Base-by-base conservation (phyloP, 1,140 invertebrate genomes). In the Paramacrobiotus metropolitanus region DNA sequence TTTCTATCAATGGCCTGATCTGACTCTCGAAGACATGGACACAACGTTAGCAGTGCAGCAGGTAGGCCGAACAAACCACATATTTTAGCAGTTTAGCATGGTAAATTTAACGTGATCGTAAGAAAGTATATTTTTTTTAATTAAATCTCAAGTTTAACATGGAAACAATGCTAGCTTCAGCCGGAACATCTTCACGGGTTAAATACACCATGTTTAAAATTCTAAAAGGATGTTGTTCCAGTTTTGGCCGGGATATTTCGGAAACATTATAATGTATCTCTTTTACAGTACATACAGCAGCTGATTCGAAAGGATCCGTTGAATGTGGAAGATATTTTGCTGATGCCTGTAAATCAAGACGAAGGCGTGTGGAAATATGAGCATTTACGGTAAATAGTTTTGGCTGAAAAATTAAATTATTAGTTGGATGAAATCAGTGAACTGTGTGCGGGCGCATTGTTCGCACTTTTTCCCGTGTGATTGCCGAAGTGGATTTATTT, bases 361-460 rank as follows among this genome's bases (percentile, higher is more conserved):
- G 92, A 97, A 75, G 93, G 93, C 34, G 92, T 97, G 9, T 99
- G 95, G 95, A 99, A 99, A 76, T 99, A 99, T 74, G 95, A 99
- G 77, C 95, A 99, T 77, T 78, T 99, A 31, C 80, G 85, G 79
- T 83, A 75, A 28, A 1, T 62, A 1, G 30, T 18, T 59, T 29
- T 62, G 30, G 31, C 64, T n/a, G n/a, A n/a, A n/a, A n/a, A n/a
- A n/a, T n/a, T n/a, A n/a, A n/a, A n/a, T n/a, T n/a, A n/a, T n/a
- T n/a, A n/a, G n/a, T n/a, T n/a, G n/a, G n/a, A n/a, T n/a, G n/a
- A n/a, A n/a, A n/a, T n/a, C n/a, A n/a, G n/a, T n/a, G n/a, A n/a
- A n/a, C n/a, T n/a, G n/a, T n/a, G n/a, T n/a, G n/a, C n/a, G n/a
- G n/a, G n/a, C n/a, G n/a, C n/a, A n/a, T n/a, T n/a, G n/a, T n/a